These are phyloP conservation scores for Epiblema foenella DNA, from an alignment of 2,888 invertebrate genomes.

Conservation along the genomic window DNA sequence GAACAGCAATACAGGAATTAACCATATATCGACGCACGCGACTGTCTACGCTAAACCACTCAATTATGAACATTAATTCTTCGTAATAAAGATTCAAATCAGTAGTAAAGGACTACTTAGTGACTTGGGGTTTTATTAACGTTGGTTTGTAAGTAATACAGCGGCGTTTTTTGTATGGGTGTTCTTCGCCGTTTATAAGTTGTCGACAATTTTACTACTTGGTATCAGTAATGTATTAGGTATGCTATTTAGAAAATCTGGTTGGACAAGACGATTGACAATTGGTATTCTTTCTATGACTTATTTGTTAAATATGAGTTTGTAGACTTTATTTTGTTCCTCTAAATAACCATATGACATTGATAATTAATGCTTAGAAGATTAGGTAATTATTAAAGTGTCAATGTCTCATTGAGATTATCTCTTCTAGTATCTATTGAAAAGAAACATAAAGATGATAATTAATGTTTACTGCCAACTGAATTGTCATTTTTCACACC, in stretches of 20 bases:
- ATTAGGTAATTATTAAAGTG: neutral
- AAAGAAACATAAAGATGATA: neutral
- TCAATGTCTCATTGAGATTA: neutral
- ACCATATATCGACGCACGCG: conserved; percentile 31
- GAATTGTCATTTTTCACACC: conserved; percentile 22
- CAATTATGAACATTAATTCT: neutral
- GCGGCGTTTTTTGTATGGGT: neutral
- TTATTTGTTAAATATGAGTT: neutral
- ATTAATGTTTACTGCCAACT: neutral
- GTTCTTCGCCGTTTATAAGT: conserved; percentile 7
- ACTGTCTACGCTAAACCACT: neutral
- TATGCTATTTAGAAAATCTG: neutral
- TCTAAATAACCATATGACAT: neutral
- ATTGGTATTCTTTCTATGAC: neutral
- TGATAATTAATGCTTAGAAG: too few species aligned
- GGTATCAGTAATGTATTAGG: conserved; percentile 1
- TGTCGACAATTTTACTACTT: conserved; percentile 8
- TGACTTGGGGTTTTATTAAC: neutral
- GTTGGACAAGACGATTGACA: conserved; percentile 16
- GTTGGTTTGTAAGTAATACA: neutral
- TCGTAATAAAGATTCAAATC: neutral
- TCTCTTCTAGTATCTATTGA: neutral
- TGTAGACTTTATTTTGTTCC: neutral
- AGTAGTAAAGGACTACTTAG: neutral
- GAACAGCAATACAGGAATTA: conserved; percentile 25